These are phyloP conservation scores for Meliscaeva auricollis DNA, from an alignment of 2,888 invertebrate species.

Conservation along the genomic window DNA sequence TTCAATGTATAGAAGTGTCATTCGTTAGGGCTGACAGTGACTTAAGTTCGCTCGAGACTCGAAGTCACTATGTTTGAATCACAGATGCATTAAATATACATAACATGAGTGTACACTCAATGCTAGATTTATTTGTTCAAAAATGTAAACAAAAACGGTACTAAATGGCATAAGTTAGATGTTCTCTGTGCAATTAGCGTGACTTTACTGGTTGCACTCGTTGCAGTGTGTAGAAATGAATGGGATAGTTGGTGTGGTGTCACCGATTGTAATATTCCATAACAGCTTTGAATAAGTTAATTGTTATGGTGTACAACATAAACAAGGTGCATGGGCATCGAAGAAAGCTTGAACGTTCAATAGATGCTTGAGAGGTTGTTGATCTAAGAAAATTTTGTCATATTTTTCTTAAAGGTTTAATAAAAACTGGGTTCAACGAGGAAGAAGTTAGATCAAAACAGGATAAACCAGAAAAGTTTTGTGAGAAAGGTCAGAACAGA, in stretches of 20 bases:
- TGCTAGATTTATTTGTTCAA: constrained; percentile 11
- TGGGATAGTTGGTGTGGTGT: no score
- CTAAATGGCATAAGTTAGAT: neutral
- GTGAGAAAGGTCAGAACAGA: no score
- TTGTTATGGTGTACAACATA: neutral
- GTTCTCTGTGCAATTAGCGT: constrained; percentile 1
- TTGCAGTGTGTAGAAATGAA: no score
- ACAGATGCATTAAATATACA: neutral
- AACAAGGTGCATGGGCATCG: neutral
- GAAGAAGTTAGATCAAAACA: no score
- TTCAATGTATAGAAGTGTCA: neutral
- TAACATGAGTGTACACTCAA: no score
- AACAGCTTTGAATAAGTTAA: neutral
- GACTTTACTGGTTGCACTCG: neutral
- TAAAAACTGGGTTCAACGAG: no score
- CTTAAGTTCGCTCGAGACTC: constrained; percentile 19
- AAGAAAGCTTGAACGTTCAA: neutral
- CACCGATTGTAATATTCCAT: neutral
- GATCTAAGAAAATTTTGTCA: neutral
- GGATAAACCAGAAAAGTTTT: no score
- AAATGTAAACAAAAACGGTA: constrained; percentile 12
- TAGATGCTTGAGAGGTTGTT: neutral
- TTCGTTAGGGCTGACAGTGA: constrained; percentile 23
- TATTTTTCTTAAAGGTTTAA: neutral
- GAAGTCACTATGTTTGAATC: neutral